Percentiles rank a stretch among this genome's conserved stretches.
Evolutionary conservation across 2,797 vertebrate genomes (phyloP).

Genomic region (Ibycter americanus): DNA sequence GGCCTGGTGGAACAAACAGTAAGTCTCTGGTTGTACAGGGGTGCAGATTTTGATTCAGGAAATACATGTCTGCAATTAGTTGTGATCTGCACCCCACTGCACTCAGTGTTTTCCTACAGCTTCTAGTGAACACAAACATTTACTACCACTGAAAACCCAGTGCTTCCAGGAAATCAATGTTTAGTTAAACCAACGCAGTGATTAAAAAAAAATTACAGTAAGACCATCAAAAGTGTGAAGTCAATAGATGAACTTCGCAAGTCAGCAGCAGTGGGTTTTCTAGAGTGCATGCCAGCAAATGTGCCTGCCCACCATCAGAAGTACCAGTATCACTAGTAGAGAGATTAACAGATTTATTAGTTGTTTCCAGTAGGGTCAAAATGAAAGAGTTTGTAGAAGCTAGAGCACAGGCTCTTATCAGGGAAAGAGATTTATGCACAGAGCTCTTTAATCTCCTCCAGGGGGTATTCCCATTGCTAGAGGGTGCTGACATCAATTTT

Average conservation of each 20-base stretch:
- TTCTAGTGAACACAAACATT: constrained; percentile 7
- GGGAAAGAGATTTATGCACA: background rate
- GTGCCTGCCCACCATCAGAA: background rate
- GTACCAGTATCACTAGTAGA: background rate
- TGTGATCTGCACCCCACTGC: background rate
- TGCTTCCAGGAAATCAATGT: background rate
- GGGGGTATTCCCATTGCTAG: background rate
- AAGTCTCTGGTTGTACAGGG: background rate
- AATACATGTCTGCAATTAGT: background rate
- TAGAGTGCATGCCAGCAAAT: background rate
- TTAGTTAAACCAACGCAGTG: background rate
- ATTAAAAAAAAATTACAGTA: background rate
- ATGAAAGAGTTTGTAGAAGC: background rate
- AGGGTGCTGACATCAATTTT: background rate
- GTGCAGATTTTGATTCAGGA: background rate
- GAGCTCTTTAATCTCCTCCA: background rate
- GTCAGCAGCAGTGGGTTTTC: background rate
- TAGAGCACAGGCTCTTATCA: background rate
- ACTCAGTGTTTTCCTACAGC: background rate
- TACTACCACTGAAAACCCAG: background rate
- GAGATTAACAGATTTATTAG: background rate
- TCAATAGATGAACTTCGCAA: background rate
- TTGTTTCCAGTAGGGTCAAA: background rate
- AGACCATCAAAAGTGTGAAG: background rate
- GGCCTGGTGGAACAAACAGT: background rate